phyloP scores from a whole-genome alignment of 2,888 invertebrate species.

The Cheilosia impressa region DNA sequence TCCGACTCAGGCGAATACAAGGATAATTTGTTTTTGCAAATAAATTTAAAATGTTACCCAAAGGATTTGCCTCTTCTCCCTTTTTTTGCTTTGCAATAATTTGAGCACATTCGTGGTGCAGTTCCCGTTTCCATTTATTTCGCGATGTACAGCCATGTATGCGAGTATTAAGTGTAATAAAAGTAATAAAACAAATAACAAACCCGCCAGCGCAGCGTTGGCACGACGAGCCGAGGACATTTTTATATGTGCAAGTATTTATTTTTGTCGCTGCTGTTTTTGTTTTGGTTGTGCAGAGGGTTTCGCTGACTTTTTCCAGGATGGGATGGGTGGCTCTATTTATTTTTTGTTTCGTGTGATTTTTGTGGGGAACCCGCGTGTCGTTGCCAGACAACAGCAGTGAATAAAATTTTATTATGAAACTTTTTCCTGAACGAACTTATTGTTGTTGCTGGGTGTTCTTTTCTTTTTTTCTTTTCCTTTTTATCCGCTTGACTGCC shows the following conservation, averaged over 20 bases:
- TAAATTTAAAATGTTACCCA: not conserved
- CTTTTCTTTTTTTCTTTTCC: not conserved
- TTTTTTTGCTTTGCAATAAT: not conserved
- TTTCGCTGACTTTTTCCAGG: slow-evolving; percentile 59
- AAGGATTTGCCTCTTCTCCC: not conserved
- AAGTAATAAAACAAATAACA: slow-evolving; percentile 16
- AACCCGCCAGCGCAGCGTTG: not conserved
- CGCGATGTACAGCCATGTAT: not conserved
- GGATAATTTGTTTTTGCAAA: not conserved
- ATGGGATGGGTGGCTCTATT: slow-evolving; percentile 11
- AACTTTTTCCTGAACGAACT: slow-evolving; percentile 51
- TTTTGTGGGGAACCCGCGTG: slow-evolving; percentile 65
- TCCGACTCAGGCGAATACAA: not conserved
- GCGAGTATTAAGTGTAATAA: slow-evolving; percentile 21
- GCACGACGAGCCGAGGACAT: slow-evolving; percentile 28
- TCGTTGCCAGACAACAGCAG: slow-evolving; percentile 71
- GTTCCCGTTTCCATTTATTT: slow-evolving; percentile 2
- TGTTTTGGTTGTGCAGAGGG: slow-evolving; percentile 57
- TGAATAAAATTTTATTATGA: slow-evolving; percentile 74
- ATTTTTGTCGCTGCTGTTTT: slow-evolving; percentile 66
- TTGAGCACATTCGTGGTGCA: not conserved
- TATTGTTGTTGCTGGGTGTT: slow-evolving; percentile 9
- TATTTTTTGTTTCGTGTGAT: slow-evolving; percentile 43
- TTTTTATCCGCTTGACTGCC: slow-evolving; percentile 35
- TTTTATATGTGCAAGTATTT: slow-evolving; percentile 52